phyloP scores from a whole-genome alignment of 2,888 invertebrate species.

The Parelbella ahira region DNA sequence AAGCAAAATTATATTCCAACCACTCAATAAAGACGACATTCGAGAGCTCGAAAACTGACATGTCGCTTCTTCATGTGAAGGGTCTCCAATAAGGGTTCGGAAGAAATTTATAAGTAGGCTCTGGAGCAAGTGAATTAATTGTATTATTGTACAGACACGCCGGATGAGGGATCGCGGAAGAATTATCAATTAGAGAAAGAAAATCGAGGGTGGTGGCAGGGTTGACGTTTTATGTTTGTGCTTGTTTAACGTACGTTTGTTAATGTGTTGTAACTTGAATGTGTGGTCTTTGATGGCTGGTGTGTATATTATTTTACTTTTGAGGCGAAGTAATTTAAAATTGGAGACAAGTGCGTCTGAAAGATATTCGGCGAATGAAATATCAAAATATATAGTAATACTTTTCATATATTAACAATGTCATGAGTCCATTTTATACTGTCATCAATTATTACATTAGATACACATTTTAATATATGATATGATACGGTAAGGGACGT shows the following conservation, averaged over 20 bases:
- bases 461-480: too few relatives aligned
- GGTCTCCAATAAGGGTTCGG: slow-evolving; percentile 49
- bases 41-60: slow-evolving; percentile 18
- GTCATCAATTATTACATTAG: too few relatives aligned
- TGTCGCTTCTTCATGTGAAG: slow-evolving; percentile 36
- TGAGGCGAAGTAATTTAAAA: too few relatives aligned
- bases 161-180: slow-evolving; percentile 72
- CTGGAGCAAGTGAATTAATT: slow-evolving; percentile 75
- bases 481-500: too few relatives aligned
- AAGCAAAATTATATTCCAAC: slow-evolving; percentile 9
- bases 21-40: slow-evolving; percentile 6
- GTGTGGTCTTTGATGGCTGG: slow-evolving; percentile 1
- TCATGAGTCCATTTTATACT: too few relatives aligned
- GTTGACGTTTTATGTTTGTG: slow-evolving; percentile 28
- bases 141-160: slow-evolving; percentile 67
- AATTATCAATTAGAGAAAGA: slow-evolving; percentile 79
- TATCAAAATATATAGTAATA: too few relatives aligned
- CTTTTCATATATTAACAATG: too few relatives aligned
- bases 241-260: slow-evolving; percentile 12
- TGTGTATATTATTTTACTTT: slow-evolving; percentile 1
- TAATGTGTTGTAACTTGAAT: slow-evolving; percentile 14
- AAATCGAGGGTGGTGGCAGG: slow-evolving; percentile 40
- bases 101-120: slow-evolving; percentile 69
- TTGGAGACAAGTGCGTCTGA: too few relatives aligned
- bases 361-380: too few relatives aligned